Conservation (phyloP, 2,888 invertebrate species). For the Agrotis segetum region DNA sequence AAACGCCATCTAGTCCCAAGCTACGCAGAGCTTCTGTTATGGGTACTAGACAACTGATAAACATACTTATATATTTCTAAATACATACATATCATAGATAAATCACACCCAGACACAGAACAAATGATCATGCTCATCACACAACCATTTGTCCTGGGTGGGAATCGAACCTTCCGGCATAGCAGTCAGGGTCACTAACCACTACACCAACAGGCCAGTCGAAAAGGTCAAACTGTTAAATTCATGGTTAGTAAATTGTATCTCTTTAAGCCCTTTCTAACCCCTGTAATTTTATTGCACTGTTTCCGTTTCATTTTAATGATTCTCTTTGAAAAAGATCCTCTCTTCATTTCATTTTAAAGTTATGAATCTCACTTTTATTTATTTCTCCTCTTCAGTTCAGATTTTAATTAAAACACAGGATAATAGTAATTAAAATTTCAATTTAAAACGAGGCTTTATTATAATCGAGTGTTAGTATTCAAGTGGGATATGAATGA, state of each 20-base stretch:
- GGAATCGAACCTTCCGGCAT: no score
- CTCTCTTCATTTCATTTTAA: slow-evolving; percentile 4
- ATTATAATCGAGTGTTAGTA: neutral
- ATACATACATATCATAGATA: no score
- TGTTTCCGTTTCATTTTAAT: slow-evolving; percentile 24
- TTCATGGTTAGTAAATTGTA: slow-evolving; percentile 14
- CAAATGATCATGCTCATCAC: no score
- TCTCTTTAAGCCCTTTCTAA: neutral
- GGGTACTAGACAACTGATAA: no score
- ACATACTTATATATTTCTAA: no score
- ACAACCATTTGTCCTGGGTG: no score
- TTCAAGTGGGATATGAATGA: neutral
- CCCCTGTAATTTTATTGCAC: slow-evolving; percentile 4
- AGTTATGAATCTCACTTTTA: slow-evolving; percentile 8
- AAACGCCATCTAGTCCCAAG: no score
- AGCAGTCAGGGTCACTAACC: no score
- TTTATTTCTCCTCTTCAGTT: slow-evolving; percentile 16
- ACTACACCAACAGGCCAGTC: no score
- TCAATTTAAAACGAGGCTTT: neutral
- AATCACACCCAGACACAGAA: no score
- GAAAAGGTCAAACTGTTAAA: neutral
- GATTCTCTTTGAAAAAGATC: slow-evolving; percentile 5
- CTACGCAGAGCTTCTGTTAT: no score
- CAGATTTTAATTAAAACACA: slow-evolving; percentile 16
- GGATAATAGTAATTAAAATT: neutral